These are phyloP conservation scores for Hemicentrotus pulcherrimus DNA, from an alignment of 35 echinoderm and acorn worm species.

Conservation along the genomic window DNA sequence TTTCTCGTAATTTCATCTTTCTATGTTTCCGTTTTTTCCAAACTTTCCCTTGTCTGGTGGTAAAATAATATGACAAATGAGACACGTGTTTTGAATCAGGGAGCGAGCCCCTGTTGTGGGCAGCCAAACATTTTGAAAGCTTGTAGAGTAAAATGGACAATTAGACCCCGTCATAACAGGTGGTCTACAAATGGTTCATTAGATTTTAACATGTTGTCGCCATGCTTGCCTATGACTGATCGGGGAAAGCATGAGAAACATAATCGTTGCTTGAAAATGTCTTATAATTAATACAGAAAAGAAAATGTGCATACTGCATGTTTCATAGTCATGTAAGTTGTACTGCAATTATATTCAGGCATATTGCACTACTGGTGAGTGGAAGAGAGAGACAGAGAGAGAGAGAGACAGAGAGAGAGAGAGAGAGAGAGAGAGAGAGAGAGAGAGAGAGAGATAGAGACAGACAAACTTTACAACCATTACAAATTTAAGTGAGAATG, in stretches of 20 bases:
- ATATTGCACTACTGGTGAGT: background rate
- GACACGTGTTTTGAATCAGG: conserved; percentile 34
- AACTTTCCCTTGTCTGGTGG: background rate
- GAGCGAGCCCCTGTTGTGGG: background rate
- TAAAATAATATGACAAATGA: conserved; percentile 8
- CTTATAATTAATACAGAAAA: background rate
- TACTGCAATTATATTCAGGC: background rate
- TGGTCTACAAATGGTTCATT: conserved; percentile 3
- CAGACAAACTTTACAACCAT: too few species aligned
- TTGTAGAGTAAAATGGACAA: background rate
- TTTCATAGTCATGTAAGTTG: background rate
- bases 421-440: too few species aligned
- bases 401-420: too few species aligned
- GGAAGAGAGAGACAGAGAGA: background rate
- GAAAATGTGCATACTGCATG: background rate
- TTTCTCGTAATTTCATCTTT: conserved; percentile 9
- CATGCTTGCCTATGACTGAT: background rate
- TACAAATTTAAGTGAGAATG: too few species aligned
- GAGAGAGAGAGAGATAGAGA: too few species aligned
- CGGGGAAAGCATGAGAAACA: background rate
- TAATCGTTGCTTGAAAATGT: background rate
- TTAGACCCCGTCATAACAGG: background rate
- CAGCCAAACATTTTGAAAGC: background rate
- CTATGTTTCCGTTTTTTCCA: conserved; percentile 7
- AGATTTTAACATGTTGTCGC: background rate